Percentiles rank a stretch among this genome's conserved stretches.
Conservation (phyloP, 1,140 invertebrate genomes). For the Latrodectus geometricus region DNA sequence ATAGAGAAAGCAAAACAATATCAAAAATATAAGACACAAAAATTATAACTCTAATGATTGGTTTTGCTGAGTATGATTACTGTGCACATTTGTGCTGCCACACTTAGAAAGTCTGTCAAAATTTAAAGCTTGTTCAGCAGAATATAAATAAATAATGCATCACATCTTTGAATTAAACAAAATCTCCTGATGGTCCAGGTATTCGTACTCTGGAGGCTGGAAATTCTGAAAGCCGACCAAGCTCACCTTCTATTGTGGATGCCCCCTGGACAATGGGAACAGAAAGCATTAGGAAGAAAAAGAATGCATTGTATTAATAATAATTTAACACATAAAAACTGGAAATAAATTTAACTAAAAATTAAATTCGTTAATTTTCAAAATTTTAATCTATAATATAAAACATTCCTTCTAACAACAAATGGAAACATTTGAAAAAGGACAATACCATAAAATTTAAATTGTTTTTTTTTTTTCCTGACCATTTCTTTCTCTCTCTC, state of each 20-base stretch:
- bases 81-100: not conserved
- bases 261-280: slow-evolving; percentile 17
- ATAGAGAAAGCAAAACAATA: no score
- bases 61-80: not conserved
- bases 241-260: slow-evolving; percentile 33
- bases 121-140: not conserved
- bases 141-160: not conserved
- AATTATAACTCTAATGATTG: not conserved
- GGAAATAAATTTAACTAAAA: no score
- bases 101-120: not conserved
- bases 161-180: slow-evolving; percentile 30
- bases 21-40: not conserved
- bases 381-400: no score
- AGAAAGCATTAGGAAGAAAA: not conserved
- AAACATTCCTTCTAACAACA: no score
- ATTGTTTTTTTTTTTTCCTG: no score
- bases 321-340: no score
- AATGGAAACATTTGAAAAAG: no score
- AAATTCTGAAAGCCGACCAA: slow-evolving; percentile 37
- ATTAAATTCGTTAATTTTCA: no score
- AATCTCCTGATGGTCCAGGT: slow-evolving; percentile 52
- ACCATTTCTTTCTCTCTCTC: no score
- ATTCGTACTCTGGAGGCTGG: slow-evolving; percentile 53
- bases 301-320: no score
- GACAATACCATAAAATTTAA: no score